Base-by-base conservation (phyloP, 2,888 invertebrate species). In the Apamea anceps region DNA sequence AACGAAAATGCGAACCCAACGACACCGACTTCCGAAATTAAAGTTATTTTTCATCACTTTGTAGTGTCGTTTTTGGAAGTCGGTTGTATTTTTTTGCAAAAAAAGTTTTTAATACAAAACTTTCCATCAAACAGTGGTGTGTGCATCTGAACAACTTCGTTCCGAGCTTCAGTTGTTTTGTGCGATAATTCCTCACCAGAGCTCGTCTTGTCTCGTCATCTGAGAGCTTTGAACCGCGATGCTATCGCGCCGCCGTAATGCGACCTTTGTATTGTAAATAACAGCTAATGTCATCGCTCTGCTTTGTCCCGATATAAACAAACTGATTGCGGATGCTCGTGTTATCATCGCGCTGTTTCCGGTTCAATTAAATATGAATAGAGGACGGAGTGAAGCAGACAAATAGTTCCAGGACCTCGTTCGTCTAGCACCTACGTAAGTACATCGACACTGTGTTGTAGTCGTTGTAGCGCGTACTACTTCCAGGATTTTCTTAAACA, bases 201-300 rank as follows among this genome's bases (percentile, higher is more conserved):
- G 48, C 48, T 21, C 72, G 73, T 54, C 70, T 72, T 62, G 77
- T 75, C 72, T 72, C 42, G 66, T 76, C 48, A 70, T 75, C 70
- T 75, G 42, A 63, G n/a, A 68, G 68, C 85, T 85, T 70, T 79
- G 75, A 78, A 62, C 28, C 28, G 48, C 54, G 82, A 85, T 82
- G 66, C 51, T 67, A 85, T 85, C 86, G 60, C 66, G 25, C 66
- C 48, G 8, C 57, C 65, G 68, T 74, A 77, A 77, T 77, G 66
- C 45, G 57, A 77, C 60, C 84, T 75, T 81, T 81, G 72, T 85
- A n/a, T 60, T 72, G 48, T 45, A 68, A 77, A 65, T 67, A 81
- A 65, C 67, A 62, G 71, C 85, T 68, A 65, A 85, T 75, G 67
- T 60, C 37, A 77, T 72, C 45, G 37, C 70, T 48, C 54, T 15